Base-by-base conservation (phyloP, 2,797 vertebrate species). In the Diglossa cyanea region DNA sequence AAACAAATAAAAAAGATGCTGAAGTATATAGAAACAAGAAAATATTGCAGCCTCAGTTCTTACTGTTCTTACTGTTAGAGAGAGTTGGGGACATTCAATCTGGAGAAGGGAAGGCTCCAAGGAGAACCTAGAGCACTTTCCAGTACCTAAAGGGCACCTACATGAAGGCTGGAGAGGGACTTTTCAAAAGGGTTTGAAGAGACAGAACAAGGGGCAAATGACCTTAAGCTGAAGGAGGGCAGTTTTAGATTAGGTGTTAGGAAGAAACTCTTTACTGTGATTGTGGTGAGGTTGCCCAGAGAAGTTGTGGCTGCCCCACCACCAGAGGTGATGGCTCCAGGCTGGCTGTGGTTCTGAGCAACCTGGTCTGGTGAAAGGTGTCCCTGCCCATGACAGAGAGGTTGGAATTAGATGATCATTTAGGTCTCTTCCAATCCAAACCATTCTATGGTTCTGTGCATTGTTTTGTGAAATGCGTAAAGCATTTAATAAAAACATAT, bases 271-370 rank as follows among this genome's bases (percentile, higher is more conserved):
- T 65, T 40, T 23, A 31, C 51, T 58, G 15, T 18, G 18, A 10
- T 13, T 28, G 4, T 26, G 33, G 25, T 31, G 45, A 76, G 44
- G 14, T 5, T 63, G 20, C 8, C 9, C 44, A 58, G 58, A 65
- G 39, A 51, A 51, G 39, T 1, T 71, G 17, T 26, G 30, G 45
- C 5, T 53, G 39, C 9, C 7, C 39, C 14, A 23, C 8, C 33
- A 19, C 30, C 0, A 0, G 48, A 57, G 4, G 7, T 13, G 11
- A 4, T 82, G 17, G 10, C 13, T 2, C n/a, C n/a, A 89, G 28
- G 14, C 7, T 40, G 50, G 44, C 10, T 19, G 33, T 9, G 33
- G 33, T 17, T 53, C 58, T 53, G 25, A 71, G 25, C 16, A 65
- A 31, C 12, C 12, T 18, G 14, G 7, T 58, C 25, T 14, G n/a